Conservation (phyloP, 2,888 invertebrate species). For the Mythimna impura region DNA sequence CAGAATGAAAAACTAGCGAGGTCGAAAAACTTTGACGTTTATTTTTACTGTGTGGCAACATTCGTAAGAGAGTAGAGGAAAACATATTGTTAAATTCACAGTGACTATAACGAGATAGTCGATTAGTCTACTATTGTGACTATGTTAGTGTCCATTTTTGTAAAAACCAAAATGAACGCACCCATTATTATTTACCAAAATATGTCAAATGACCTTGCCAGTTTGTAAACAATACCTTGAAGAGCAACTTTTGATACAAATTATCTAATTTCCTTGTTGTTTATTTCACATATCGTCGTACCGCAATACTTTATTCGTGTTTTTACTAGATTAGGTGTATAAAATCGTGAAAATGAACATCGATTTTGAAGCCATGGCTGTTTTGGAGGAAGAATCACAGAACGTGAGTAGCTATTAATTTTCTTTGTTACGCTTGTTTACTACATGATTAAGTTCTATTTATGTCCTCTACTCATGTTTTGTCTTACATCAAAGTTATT, state of each 20-base stretch:
- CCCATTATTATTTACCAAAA: slow-evolving; percentile 78
- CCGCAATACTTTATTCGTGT: slow-evolving; percentile 58
- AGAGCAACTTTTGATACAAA: slow-evolving; percentile 83
- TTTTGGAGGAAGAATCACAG: slow-evolving; percentile 91
- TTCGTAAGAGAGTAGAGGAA: slow-evolving; percentile 13
- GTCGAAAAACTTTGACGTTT: slow-evolving; percentile 77
- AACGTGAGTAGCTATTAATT: slow-evolving; percentile 86
- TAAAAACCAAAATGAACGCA: slow-evolving; percentile 68
- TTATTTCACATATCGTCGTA: slow-evolving; percentile 74
- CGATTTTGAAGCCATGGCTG: slow-evolving; percentile 91
- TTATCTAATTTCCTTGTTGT: slow-evolving; percentile 89
- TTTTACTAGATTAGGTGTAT: slow-evolving; percentile 38
- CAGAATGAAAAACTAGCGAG: slow-evolving; percentile 78
- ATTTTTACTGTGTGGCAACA: slow-evolving; percentile 62
- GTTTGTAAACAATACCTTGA: slow-evolving; percentile 94
- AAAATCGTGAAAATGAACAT: slow-evolving; percentile 83
- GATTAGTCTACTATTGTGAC: slow-evolving; percentile 45
- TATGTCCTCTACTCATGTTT: slow-evolving; percentile 37
- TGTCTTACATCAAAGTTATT: slow-evolving; percentile 21
- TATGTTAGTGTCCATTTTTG: neutral
- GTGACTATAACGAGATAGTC: slow-evolving; percentile 58
- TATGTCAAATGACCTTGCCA: slow-evolving; percentile 93
- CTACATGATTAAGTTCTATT: slow-evolving; percentile 60
- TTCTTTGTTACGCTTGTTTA: slow-evolving; percentile 75
- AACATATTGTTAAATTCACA: slow-evolving; percentile 50